Percentiles rank a stretch among this genome's conserved stretches.
Conservation (phyloP, 2,113 vertebrate genomes). For the Numida meleagris region DNA sequence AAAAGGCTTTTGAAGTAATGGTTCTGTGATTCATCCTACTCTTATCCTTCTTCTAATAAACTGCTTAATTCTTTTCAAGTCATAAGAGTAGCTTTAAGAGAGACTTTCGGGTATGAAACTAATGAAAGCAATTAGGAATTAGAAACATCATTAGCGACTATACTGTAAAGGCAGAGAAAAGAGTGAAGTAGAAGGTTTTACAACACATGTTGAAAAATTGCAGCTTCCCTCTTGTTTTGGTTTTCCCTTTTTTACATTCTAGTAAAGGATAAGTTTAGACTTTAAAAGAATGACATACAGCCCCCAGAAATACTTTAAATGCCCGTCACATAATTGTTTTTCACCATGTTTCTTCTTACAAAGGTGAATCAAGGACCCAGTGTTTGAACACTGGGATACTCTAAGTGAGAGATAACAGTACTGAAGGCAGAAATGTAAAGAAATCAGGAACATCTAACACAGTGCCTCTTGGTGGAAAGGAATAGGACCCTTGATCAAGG, state of each 20-base stretch:
- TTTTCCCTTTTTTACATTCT: background rate
- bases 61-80: background rate
- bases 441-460: background rate
- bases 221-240: background rate
- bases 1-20: background rate
- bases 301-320: background rate
- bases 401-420: background rate
- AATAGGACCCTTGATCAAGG: background rate
- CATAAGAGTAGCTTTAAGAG: background rate
- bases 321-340: background rate
- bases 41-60: background rate
- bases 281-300: background rate
- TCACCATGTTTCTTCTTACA: background rate
- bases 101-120: background rate
- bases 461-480: background rate
- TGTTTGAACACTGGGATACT: background rate
- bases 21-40: background rate
- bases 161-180: background rate
- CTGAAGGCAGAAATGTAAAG: constrained; percentile 16
- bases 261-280: background rate
- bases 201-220: background rate
- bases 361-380: background rate
- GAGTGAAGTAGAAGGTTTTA: background rate
- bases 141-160: background rate
- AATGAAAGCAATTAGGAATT: background rate